These are phyloP conservation scores for Brachionus asplanchnoidis DNA, from an alignment of 1,140 invertebrate species.

Conservation along the genomic window DNA sequence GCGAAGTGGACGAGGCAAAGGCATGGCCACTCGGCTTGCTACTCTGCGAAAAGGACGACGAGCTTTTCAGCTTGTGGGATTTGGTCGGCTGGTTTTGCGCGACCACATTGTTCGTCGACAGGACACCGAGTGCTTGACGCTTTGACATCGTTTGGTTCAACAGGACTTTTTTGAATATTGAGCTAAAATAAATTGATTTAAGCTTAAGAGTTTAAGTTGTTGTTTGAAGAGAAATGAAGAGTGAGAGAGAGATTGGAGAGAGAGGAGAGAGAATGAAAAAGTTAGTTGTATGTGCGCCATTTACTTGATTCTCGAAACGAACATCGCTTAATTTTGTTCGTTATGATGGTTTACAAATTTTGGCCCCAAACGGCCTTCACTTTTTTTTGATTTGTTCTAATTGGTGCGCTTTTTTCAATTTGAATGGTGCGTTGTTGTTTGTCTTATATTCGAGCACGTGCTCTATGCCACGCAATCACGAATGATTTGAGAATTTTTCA, in stretches of 20 bases:
- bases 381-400: neutral
- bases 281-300: neutral
- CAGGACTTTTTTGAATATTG: neutral
- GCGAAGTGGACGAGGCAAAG: constrained; percentile 3
- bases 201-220: neutral
- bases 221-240: neutral
- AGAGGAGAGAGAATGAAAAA: too few species aligned
- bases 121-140: constrained; percentile 35
- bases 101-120: neutral
- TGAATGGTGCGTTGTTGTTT: neutral
- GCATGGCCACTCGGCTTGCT: neutral
- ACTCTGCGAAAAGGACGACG: neutral
- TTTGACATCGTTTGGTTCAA: constrained; percentile 7
- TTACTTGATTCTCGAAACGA: neutral
- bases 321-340: neutral
- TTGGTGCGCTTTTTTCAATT: neutral
- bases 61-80: neutral
- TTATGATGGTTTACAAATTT: neutral
- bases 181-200: neutral
- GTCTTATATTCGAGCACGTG: neutral
- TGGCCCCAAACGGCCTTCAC: constrained; percentile 5
- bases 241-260: neutral
- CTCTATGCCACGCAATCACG: too few species aligned
- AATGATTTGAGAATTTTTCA: too few species aligned
- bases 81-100: neutral